Evolutionary conservation across 2,797 vertebrate genomes (phyloP).

Genomic region (Tenualosa thibaudeaui): DNA sequence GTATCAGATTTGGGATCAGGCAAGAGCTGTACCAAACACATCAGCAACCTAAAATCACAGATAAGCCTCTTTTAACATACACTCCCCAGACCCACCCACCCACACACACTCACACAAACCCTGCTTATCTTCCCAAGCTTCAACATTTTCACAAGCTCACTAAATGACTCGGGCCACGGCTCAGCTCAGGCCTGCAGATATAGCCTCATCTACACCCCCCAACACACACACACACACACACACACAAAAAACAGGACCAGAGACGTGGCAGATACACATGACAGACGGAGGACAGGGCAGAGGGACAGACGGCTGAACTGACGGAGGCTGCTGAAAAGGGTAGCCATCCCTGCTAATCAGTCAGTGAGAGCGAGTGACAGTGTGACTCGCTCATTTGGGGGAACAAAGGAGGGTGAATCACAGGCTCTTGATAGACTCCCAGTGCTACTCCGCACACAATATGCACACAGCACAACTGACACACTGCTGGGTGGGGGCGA

Average conservation of each 20-base stretch:
- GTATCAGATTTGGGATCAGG: neutral
- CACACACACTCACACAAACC: neutral
- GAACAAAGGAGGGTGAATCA: constrained; percentile 47
- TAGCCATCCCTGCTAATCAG: constrained; percentile 33
- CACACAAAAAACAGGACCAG: neutral
- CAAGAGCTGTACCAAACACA: neutral
- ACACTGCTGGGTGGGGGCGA: constrained; percentile 56
- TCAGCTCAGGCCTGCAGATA: no score
- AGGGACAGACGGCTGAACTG: neutral
- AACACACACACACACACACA: neutral
- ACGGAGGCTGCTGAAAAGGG: neutral
- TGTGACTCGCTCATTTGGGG: constrained; percentile 24
- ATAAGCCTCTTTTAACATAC: constrained; percentile 8
- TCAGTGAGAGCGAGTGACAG: constrained; percentile 27
- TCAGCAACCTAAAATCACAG: neutral
- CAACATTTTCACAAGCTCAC: neutral
- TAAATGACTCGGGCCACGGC: neutral
- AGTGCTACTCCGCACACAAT: constrained; percentile 47
- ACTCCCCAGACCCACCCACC: neutral
- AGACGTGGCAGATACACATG: neutral
- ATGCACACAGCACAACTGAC: constrained; percentile 52
- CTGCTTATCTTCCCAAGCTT: neutral
- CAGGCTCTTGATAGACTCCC: constrained; percentile 46
- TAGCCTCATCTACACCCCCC: no score
- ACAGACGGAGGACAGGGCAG: constrained; percentile 20